These are phyloP conservation scores for Lepidocyrtoides sp. DNA, from an alignment of 2,888 invertebrate species.

Conservation along the genomic window DNA sequence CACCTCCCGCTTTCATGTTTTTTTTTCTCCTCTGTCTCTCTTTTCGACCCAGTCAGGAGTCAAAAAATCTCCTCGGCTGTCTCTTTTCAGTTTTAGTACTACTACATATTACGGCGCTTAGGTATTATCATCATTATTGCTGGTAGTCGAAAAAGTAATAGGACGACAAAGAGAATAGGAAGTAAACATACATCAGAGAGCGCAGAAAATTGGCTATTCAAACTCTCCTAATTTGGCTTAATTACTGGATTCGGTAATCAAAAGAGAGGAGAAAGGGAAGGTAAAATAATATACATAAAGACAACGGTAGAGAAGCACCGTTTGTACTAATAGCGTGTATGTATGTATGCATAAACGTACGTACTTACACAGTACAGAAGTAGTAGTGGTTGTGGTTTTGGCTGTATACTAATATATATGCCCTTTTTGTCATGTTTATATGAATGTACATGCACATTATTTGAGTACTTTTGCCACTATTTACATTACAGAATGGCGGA, in stretches of 20 bases:
- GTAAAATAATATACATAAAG: conserved; percentile 37
- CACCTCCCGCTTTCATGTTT: too few relatives aligned
- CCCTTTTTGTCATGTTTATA: conserved; percentile 19
- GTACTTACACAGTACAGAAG: too few relatives aligned
- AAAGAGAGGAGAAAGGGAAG: conserved; percentile 51
- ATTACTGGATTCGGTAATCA: conserved; percentile 74
- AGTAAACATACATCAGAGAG: conserved; percentile 57
- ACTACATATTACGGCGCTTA: neutral
- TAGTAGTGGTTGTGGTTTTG: neutral
- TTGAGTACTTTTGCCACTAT: conserved; percentile 33
- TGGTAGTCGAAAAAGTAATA: neutral
- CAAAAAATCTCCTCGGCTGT: too few relatives aligned
- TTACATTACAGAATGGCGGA: conserved; percentile 43
- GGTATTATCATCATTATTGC: conserved; percentile 6
- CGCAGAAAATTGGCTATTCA: conserved; percentile 70
- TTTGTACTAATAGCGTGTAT: too few relatives aligned
- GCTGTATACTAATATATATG: neutral
- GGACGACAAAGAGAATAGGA: conserved; percentile 16
- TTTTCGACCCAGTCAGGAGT: too few relatives aligned
- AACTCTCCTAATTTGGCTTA: conserved; percentile 75
- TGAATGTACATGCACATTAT: conserved; percentile 26
- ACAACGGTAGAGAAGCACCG: neutral
- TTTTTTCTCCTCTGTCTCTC: too few relatives aligned
- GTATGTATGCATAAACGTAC: neutral
- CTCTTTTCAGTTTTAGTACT: too few relatives aligned